Percentiles rank a stretch among this genome's conserved stretches.
Conservation (phyloP, 1,140 invertebrate species). For the Anthonomus grandis region DNA sequence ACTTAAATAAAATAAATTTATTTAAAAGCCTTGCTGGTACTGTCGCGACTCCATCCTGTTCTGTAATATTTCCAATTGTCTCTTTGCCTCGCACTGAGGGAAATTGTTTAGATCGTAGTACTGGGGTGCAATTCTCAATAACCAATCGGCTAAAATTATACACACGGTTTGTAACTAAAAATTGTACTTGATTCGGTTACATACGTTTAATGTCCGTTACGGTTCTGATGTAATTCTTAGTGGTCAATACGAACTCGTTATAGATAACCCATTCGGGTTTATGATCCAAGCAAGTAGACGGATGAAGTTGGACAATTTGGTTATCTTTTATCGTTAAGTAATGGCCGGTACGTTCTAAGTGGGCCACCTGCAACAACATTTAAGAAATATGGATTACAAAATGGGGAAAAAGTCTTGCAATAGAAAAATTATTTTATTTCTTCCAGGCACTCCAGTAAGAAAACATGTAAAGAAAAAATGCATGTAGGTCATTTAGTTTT, state of each 20-base stretch:
- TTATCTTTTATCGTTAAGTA: slow-evolving; percentile 99
- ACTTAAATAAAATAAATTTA: too few relatives aligned
- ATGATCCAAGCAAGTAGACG: slow-evolving; percentile 97
- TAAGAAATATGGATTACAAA: too few relatives aligned
- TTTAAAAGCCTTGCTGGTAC: slow-evolving; percentile 83
- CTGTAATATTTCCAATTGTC: slow-evolving; percentile 85
- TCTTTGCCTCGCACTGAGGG: slow-evolving; percentile 93
- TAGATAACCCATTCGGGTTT: slow-evolving; percentile 99
- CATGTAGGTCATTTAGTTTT: too few relatives aligned
- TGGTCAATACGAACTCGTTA: slow-evolving; percentile 99
- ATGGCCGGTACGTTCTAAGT: slow-evolving; percentile 92
- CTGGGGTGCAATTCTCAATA: slow-evolving; percentile 92
- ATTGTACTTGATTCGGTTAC: slow-evolving; percentile 45
- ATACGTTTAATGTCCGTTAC: slow-evolving; percentile 98
- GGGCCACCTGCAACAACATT: slow-evolving; percentile 76
- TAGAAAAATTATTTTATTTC: neutral
- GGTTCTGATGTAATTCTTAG: slow-evolving; percentile 99
- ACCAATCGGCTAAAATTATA: slow-evolving; percentile 87
- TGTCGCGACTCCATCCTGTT: slow-evolving; percentile 80
- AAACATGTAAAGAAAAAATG: too few relatives aligned
- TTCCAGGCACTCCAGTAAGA: too few relatives aligned
- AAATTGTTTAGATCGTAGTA: slow-evolving; percentile 99
- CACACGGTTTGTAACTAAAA: slow-evolving; percentile 22
- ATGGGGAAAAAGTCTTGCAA: slow-evolving; percentile 4
- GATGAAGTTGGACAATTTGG: slow-evolving; percentile 97